Evolutionary conservation across 2,797 vertebrate species (phyloP).

Genomic region (Alca torda): DNA sequence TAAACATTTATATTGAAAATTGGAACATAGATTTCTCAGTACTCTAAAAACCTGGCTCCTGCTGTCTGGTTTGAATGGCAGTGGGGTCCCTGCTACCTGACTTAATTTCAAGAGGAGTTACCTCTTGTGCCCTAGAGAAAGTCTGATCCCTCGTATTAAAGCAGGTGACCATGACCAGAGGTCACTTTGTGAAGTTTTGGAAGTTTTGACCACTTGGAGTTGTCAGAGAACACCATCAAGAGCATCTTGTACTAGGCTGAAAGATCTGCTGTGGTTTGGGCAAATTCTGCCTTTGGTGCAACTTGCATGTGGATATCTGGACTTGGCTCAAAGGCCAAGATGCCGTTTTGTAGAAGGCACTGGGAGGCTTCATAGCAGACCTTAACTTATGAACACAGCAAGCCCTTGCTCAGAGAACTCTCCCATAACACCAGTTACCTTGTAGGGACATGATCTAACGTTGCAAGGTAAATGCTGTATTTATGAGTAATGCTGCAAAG

Average conservation of each 20-base stretch:
- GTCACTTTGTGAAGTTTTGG: background rate
- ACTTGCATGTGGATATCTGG: background rate
- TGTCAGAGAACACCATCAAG: background rate
- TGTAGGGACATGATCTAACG: background rate
- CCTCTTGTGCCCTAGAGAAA: background rate
- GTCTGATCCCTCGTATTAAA: background rate
- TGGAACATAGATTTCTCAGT: background rate
- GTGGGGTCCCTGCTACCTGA: background rate
- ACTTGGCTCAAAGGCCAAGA: background rate
- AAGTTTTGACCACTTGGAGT: background rate
- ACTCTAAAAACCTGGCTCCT: background rate
- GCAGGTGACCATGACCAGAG: background rate
- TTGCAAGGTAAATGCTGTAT: slow-evolving; percentile 12
- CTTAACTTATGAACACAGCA: background rate
- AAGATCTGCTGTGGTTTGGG: background rate
- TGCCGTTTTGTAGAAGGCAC: slow-evolving; percentile 8
- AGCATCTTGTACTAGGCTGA: background rate
- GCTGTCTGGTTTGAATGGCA: background rate
- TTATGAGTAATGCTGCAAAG: slow-evolving; percentile 49
- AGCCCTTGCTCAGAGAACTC: background rate
- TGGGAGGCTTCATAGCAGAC: background rate
- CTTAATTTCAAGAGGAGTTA: background rate
- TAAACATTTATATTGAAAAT: background rate
- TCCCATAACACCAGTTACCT: background rate
- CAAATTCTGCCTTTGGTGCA: background rate